Base-by-base conservation (phyloP, 2,113 vertebrate species). In the Scopus umbretta region DNA sequence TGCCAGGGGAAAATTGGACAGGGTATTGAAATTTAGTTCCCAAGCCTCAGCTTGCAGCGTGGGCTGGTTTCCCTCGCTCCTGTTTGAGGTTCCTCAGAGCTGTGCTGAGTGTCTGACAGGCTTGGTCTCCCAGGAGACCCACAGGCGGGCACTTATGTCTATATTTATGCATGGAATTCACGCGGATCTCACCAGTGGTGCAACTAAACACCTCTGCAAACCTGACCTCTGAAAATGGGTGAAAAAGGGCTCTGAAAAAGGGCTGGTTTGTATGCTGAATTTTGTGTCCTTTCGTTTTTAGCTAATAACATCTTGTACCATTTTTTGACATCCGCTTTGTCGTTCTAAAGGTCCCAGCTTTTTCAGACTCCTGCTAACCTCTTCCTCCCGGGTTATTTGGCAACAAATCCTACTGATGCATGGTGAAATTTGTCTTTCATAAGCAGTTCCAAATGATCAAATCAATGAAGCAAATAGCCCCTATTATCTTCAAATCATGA, bases 1-100 rank as follows among this genome's bases (percentile, higher is more conserved):
- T 83, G 38, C 53, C 14, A 26, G 4, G 14, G 79, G 83, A 88
- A 95, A 95, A 91, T 79, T 76, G 89, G 94, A 50, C 68, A 87
- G 76, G 68, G 81, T 79, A 20, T 59, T 74, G 86, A 94, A 89
- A 86, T 92, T 30, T 43, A 81, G 72, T 26, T 91, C 34, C 90
- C 38, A 22, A 88, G 73, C 20, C 74, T 32, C 16, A 36, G 71
- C 27, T 40, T 76, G 79, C 79, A 80, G 88, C 1, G 38, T 94
- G 82, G 95, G 94, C 75, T 95, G 83, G 22, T 82, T 67, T 81
- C 36, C 79, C 59, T 66, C 1, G 0, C 73, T 75, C 59, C 47
- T 7, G 4, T 13, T 40, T 12, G 84, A 73, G 80, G 67, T 40
- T 84, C 23, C 80, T 36, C 8, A 3, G 88, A 55, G 85, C 78